These are phyloP conservation scores for Buceros bicornis DNA, from an alignment of 2,797 vertebrate species.

Conservation along the genomic window DNA sequence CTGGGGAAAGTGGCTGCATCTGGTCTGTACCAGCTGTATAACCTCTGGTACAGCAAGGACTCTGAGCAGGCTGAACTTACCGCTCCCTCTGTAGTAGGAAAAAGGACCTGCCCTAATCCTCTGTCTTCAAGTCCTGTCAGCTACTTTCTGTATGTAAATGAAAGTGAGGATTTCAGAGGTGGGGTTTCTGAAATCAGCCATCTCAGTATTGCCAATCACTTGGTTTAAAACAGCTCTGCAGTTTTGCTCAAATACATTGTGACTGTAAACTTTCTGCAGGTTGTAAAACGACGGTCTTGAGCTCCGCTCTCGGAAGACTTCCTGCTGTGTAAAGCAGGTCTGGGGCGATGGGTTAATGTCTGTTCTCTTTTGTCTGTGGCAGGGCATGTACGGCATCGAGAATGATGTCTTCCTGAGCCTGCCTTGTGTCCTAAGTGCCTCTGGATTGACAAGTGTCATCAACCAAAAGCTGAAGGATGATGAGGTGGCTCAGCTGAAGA, in stretches of 20 bases:
- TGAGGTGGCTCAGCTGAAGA: slow-evolving; percentile 90
- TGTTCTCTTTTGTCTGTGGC: background rate
- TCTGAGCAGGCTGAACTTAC: background rate
- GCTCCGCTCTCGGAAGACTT: background rate
- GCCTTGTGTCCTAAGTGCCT: slow-evolving; percentile 88
- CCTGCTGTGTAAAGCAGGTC: background rate
- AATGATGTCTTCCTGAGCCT: slow-evolving; percentile 95
- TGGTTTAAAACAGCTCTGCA: background rate
- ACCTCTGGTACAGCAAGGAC: background rate
- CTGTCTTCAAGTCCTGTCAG: background rate
- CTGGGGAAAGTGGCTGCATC: background rate
- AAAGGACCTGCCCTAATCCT: background rate
- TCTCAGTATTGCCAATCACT: background rate
- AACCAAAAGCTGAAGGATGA: slow-evolving; percentile 92
- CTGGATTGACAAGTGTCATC: slow-evolving; percentile 89
- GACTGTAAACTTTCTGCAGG: background rate
- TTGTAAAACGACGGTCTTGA: background rate
- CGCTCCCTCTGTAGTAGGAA: background rate
- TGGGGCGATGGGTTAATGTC: background rate
- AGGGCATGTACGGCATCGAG: slow-evolving; percentile 91
- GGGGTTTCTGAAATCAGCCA: background rate
- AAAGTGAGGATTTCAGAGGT: background rate
- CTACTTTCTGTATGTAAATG: background rate
- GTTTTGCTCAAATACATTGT: background rate
- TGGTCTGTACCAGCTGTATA: background rate